Percentiles rank a stretch among this genome's conserved stretches.
These are phyloP conservation scores for Clistopyga incitator DNA, from an alignment of 2,888 invertebrate genomes.

Conservation along the genomic window DNA sequence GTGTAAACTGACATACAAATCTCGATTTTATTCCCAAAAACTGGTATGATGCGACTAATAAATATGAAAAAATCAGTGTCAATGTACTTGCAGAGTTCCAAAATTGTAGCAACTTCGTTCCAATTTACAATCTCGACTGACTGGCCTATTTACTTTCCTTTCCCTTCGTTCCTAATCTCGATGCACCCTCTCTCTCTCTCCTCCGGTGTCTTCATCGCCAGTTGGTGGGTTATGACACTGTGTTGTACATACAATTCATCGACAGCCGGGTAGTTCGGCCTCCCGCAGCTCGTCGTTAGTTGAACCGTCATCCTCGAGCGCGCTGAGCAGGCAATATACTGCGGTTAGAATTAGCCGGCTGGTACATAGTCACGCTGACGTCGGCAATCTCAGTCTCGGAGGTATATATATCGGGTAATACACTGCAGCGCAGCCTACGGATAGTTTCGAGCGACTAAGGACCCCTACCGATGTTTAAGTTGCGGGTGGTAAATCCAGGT, in stretches of 20 bases:
- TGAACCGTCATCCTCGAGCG: constrained; percentile 46
- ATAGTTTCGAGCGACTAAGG: not conserved
- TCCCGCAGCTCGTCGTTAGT: constrained; percentile 55
- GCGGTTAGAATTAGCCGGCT: constrained; percentile 57
- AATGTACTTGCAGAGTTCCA: too few relatives aligned
- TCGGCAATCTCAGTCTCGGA: constrained; percentile 34
- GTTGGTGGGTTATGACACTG: constrained; percentile 36
- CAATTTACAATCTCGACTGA: too few relatives aligned
- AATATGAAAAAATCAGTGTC: too few relatives aligned
- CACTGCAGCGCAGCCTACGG: constrained; percentile 8
- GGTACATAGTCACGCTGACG: constrained; percentile 52
- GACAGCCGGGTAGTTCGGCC: constrained; percentile 36
- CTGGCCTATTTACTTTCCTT: constrained; percentile 2
- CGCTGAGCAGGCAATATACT: constrained; percentile 22
- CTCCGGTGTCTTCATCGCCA: not conserved
- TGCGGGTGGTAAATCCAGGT: constrained; percentile 32
- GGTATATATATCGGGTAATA: constrained; percentile 31
- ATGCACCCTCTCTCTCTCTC: not conserved
- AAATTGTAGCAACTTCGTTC: too few relatives aligned
- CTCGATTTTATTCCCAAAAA: too few relatives aligned
- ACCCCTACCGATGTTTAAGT: constrained; percentile 31
- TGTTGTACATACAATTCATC: constrained; percentile 41
- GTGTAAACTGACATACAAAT: too few relatives aligned
- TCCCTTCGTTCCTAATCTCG: constrained; percentile 34
- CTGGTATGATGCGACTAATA: too few relatives aligned